Base-by-base conservation (phyloP, 2,797 vertebrate genomes). In the Yasuhikotakia modesta region DNA sequence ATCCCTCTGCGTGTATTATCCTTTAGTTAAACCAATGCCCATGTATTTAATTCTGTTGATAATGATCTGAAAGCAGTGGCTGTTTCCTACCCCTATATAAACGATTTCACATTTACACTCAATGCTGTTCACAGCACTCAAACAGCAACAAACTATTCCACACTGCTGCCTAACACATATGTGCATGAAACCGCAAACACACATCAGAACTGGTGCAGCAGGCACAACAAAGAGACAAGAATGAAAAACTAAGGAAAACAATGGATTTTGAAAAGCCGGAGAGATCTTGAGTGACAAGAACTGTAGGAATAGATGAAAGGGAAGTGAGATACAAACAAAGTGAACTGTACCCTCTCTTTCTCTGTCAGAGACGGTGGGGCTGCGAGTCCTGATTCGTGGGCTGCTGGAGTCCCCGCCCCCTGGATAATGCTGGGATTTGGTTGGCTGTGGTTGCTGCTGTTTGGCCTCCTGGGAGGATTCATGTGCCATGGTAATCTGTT, bases 401-500 rank as follows among this genome's bases (percentile, higher is more conserved):
- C 96, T 98, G 90, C 87, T 90, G 88, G 93, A 88, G 1, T 87
- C 89, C 61, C 96, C 96, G 57, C 90, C 70, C 88, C 91, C 81
- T 57, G 92, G 61, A 91, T 96, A 94, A 67, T 91, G 91, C 92
- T 91, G 60, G 87, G 89, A 84, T 87, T 92, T 93, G 84, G 88
- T 84, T 67, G 87, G 92, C 87, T 92, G 85, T 52, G 79, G 86
- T 74, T 80, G 89, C 70, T 91, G 94, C 78, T 92, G 94, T 81
- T 91, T 95, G 80, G 91, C 94, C 79, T 97, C 97, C n/a, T 94
- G 95, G 84, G 95, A 92, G 11, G 94, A 93, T 87, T 99, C 97
- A 0, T 96, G 96, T 81, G 94, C 95, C 91, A 95, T 96, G 73
- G 95, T 95, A 92, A 98, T 98, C 94, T 99, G 96, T 83, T 96